Conservation (phyloP, 1,140 invertebrate genomes). For the Oreohelix idahoensis region DNA sequence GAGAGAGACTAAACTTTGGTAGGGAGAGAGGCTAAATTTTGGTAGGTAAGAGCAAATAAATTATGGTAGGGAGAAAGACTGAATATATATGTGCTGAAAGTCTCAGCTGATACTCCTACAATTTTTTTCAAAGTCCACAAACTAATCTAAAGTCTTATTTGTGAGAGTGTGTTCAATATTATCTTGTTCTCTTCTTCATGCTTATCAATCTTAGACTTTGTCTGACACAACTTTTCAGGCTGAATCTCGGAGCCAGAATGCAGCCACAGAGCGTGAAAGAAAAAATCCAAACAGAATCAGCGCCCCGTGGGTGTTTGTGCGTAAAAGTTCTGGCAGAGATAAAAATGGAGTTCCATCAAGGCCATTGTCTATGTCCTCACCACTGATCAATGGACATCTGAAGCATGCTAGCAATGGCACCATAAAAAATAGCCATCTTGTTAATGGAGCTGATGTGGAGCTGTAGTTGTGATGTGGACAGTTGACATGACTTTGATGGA, state of each 20-base stretch:
- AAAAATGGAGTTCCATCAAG: background rate
- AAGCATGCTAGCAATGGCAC: conserved; percentile 7
- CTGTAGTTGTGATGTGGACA: background rate
- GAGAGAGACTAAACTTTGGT: too few species aligned
- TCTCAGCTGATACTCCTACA: too few species aligned
- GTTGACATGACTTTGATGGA: too few species aligned
- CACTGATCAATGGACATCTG: conserved; percentile 12
- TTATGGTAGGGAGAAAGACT: too few species aligned
- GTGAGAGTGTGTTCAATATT: too few species aligned
- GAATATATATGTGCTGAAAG: too few species aligned
- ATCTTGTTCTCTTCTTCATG: too few species aligned
- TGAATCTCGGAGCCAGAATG: background rate
- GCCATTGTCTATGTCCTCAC: conserved; percentile 1
- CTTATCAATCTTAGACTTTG: too few species aligned
- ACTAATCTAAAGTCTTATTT: too few species aligned
- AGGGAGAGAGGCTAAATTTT: too few species aligned
- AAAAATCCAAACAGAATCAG: conserved; percentile 22
- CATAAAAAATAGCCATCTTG: background rate
- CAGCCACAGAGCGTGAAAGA: conserved; percentile 30
- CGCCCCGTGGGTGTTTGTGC: conserved; percentile 36
- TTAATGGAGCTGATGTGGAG: conserved; percentile 28
- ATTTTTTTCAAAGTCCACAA: too few species aligned
- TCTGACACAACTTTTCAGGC: background rate
- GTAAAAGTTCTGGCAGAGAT: conserved; percentile 26
- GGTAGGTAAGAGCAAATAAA: too few species aligned